phyloP scores from a whole-genome alignment of 2,888 invertebrate species.

The Sesia bembeciformis region DNA sequence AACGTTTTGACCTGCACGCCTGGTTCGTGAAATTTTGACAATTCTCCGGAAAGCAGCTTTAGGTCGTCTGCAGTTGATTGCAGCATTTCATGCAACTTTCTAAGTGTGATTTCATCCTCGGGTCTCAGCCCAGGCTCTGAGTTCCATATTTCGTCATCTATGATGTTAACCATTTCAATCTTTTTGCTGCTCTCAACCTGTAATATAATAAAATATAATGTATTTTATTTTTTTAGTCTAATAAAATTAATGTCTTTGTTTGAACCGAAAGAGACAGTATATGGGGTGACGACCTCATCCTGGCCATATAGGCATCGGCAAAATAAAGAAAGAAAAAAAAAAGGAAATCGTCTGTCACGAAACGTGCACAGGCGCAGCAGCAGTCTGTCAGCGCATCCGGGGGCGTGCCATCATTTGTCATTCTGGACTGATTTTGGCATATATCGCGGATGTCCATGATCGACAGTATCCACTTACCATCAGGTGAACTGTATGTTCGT shows the following conservation, averaged over 20 bases:
- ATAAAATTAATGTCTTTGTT: not conserved
- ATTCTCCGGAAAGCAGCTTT: constrained; percentile 55
- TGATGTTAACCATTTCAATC: constrained; percentile 59
- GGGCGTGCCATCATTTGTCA: no score
- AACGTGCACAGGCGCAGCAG: no score
- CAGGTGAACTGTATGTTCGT: no score
- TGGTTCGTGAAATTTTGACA: constrained; percentile 46
- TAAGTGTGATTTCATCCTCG: constrained; percentile 59
- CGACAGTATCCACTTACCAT: no score
- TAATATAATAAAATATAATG: constrained; percentile 11
- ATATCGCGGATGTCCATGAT: no score
- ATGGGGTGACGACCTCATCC: no score
- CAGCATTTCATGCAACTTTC: constrained; percentile 62
- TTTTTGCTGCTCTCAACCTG: constrained; percentile 66
- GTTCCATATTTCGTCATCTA: constrained; percentile 59
- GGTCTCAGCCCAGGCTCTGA: constrained; percentile 54
- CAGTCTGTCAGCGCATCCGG: no score
- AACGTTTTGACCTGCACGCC: constrained; percentile 39
- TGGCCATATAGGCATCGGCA: no score
- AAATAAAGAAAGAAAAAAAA: no score
- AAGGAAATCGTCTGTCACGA: no score
- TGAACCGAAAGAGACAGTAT: not conserved
- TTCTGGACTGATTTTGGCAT: no score
- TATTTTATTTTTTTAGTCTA: not conserved
- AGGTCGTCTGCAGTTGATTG: constrained; percentile 65